These are phyloP conservation scores for Actinia equina DNA, from an alignment of 64 coral and sea anemone species.

Conservation along the genomic window DNA sequence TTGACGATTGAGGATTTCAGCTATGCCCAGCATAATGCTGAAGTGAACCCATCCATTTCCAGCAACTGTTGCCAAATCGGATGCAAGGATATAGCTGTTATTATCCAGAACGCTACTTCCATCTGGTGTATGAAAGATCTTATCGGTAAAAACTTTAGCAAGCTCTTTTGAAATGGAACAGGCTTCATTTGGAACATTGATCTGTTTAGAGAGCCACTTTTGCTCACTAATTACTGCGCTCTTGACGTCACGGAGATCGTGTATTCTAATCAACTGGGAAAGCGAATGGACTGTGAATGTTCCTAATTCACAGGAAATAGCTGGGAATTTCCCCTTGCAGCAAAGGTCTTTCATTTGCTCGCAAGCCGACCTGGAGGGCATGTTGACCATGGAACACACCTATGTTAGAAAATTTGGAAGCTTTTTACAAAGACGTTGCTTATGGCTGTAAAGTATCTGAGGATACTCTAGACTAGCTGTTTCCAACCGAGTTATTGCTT, in stretches of 20 bases:
- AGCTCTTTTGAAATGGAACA: constrained; percentile 31
- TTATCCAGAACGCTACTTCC: background rate
- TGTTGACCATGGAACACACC: no score
- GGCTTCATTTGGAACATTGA: background rate
- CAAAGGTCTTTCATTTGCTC: constrained; percentile 37
- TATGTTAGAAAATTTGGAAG: no score
- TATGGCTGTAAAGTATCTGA: no score
- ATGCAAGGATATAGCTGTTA: background rate
- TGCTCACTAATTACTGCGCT: constrained; percentile 22
- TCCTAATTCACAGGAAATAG: constrained; percentile 30
- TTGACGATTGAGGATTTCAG: constrained; percentile 23
- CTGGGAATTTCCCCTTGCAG: constrained; percentile 21
- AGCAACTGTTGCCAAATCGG: constrained; percentile 29
- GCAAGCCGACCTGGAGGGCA: constrained; percentile 24
- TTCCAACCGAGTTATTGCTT: no score
- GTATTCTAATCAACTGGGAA: constrained; percentile 14
- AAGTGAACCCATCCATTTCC: constrained; percentile 35
- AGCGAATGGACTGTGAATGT: constrained; percentile 29
- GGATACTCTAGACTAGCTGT: no score
- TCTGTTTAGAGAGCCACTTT: constrained; percentile 36
- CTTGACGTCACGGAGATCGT: background rate
- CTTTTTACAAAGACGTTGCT: no score
- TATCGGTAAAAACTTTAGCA: background rate
- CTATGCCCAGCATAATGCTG: constrained; percentile 15
- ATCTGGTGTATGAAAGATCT: constrained; percentile 34